Conservation (phyloP, 2,113 vertebrate species). For the Nasalis larvatus region DNA sequence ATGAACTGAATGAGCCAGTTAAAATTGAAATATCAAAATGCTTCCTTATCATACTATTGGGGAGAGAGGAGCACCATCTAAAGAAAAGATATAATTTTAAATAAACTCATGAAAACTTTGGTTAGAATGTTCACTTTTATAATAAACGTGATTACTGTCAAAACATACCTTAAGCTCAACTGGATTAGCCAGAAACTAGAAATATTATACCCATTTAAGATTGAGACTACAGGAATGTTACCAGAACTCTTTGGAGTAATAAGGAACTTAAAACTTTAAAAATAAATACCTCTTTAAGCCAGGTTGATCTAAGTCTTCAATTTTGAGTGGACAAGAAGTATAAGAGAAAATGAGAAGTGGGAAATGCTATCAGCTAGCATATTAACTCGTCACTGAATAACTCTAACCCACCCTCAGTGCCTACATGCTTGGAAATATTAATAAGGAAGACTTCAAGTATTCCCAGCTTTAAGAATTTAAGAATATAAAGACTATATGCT, state of each 20-base stretch:
- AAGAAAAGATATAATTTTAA: neutral
- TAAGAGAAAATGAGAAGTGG: neutral
- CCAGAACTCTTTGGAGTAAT: neutral
- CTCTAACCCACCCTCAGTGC: neutral
- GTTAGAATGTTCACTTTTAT: slow-evolving; percentile 15
- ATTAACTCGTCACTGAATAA: neutral
- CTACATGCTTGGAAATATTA: neutral
- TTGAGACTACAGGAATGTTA: neutral
- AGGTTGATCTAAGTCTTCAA: neutral
- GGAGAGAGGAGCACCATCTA: neutral
- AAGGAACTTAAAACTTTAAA: slow-evolving; percentile 28
- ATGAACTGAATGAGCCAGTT: neutral
- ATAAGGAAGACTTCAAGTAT: neutral
- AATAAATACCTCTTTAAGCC: neutral
- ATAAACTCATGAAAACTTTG: neutral
- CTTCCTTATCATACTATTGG: neutral
- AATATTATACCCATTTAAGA: neutral
- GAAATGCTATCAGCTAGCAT: neutral
- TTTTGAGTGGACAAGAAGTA: neutral
- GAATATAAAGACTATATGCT: neutral
- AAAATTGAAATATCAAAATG: slow-evolving; percentile 23
- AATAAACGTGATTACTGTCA: neutral
- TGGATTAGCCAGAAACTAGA: neutral
- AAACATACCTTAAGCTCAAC: neutral
- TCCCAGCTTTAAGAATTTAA: neutral